Evolutionary conservation across 2,113 vertebrate genomes (phyloP).

Genomic region (Oreochromis tanganicae): DNA sequence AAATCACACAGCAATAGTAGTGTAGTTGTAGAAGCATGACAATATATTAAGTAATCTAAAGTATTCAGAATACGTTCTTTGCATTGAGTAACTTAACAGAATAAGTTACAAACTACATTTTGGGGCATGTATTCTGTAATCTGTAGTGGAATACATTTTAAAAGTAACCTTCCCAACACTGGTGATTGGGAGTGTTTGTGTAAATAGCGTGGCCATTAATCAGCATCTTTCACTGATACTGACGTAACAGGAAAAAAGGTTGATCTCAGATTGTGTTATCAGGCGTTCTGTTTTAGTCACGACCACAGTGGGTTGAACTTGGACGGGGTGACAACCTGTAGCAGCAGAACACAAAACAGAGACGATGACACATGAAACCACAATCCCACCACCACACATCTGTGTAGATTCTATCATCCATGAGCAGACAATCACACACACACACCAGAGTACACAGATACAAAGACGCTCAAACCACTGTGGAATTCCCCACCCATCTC

Average conservation of each 20-base stretch:
- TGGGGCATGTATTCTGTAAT: neutral
- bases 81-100: neutral
- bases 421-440: constrained; percentile 10
- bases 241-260: neutral
- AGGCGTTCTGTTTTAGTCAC: neutral
- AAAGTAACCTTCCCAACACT: neutral
- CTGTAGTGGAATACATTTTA: neutral
- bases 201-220: neutral
- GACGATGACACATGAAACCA: neutral
- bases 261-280: neutral
- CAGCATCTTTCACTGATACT: neutral
- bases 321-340: neutral
- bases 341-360: neutral
- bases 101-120: neutral
- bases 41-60: neutral
- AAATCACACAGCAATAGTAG: neutral
- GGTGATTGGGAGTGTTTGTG: neutral
- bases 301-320: neutral
- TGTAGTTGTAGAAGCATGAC: neutral
- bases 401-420: neutral
- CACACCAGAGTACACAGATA: neutral
- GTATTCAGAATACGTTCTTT: neutral
- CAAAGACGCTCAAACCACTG: neutral
- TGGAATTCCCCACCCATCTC: neutral
- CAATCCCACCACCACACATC: neutral